These are phyloP conservation scores for Cephus pulcher DNA, from an alignment of 2,888 invertebrate species.

Conservation along the genomic window DNA sequence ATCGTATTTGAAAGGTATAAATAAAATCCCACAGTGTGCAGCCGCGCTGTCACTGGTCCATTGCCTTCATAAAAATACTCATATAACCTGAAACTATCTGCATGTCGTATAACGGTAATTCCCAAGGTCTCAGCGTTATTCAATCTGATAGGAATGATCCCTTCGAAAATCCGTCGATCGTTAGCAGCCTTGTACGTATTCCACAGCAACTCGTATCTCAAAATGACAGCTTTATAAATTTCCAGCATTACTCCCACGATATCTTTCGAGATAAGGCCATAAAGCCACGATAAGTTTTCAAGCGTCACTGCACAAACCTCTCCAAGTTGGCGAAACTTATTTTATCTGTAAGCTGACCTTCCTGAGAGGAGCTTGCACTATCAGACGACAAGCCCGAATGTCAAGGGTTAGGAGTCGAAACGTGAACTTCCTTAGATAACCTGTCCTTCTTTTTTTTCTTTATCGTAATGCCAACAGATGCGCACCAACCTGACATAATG, in stretches of 20 bases:
- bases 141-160: background rate
- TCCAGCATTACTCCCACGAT: background rate
- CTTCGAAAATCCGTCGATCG: background rate
- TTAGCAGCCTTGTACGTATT: background rate
- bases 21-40: background rate
- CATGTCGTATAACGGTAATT: background rate
- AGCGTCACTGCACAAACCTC: background rate
- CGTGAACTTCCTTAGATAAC: background rate
- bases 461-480: too few relatives aligned
- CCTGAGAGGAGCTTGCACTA: background rate
- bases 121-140: background rate
- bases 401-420: background rate
- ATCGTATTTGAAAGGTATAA: background rate
- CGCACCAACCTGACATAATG: too few relatives aligned
- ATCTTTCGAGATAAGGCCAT: constrained; percentile 1
- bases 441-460: background rate
- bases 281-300: constrained; percentile 1
- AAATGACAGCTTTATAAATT: constrained; percentile 1
- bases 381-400: background rate
- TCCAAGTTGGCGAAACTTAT: background rate
- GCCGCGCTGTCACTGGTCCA: background rate
- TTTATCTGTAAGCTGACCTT: background rate
- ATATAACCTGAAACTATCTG: background rate
- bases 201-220: background rate
- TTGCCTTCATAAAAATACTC: background rate